A percentile compares a stretch with the other conserved stretches of the same genome.
phyloP scores from a whole-genome alignment of 64 coral and sea anemone genomes.

The Dendrophyllia cribrosa region DNA sequence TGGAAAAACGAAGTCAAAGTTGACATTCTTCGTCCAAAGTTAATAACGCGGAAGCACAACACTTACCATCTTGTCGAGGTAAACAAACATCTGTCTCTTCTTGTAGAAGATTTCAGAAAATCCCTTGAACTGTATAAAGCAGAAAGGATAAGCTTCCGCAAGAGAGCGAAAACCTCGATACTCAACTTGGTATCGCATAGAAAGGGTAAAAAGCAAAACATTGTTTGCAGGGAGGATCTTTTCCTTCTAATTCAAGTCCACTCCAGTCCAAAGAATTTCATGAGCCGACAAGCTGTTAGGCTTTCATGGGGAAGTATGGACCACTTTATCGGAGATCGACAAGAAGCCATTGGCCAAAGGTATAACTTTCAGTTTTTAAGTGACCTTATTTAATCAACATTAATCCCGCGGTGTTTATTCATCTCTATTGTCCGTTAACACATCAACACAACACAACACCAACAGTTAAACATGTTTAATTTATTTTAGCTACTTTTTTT shows the following conservation, averaged over 20 bases:
- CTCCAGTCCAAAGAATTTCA: constrained; percentile 8
- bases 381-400: too few relatives aligned
- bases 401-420: too few relatives aligned
- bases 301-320: constrained; percentile 7
- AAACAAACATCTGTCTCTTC: not conserved
- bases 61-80: not conserved
- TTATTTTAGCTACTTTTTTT: too few relatives aligned
- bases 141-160: not conserved
- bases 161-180: not conserved
- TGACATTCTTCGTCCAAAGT: not conserved
- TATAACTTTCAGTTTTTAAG: not conserved
- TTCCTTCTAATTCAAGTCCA: constrained; percentile 20
- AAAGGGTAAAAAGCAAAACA: not conserved
- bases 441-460: too few relatives aligned
- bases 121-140: not conserved
- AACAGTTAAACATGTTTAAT: too few relatives aligned
- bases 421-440: too few relatives aligned
- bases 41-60: too few relatives aligned
- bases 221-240: not conserved
- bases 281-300: constrained; percentile 11
- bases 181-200: not conserved
- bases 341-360: not conserved
- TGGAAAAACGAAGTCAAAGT: not conserved
- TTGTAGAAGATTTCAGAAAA: not conserved
- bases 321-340: not conserved